phyloP scores from a whole-genome alignment of 2,888 invertebrate genomes.

The Horisme vitalbata region DNA sequence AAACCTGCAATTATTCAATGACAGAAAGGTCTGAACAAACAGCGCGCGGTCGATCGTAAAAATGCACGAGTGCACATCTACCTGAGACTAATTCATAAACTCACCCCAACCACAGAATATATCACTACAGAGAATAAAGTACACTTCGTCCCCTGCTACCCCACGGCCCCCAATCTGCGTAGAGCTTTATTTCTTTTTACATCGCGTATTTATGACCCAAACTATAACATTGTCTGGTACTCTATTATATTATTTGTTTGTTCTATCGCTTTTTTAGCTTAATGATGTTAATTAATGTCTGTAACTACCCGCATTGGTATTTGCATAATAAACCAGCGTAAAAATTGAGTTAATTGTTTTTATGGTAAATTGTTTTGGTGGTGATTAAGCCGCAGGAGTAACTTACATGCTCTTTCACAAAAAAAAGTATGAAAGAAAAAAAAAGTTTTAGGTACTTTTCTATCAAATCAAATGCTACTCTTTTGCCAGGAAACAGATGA shows the following conservation, averaged over 20 bases:
- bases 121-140: slow-evolving; percentile 14
- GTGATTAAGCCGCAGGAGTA: too few relatives aligned
- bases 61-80: slow-evolving; percentile 25
- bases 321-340: slow-evolving; percentile 5
- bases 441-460: too few relatives aligned
- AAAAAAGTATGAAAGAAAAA: too few relatives aligned
- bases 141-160: slow-evolving; percentile 11
- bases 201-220: too few relatives aligned
- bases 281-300: slow-evolving; percentile 7
- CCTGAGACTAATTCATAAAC: slow-evolving; percentile 32
- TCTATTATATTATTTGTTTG: slow-evolving; percentile 1
- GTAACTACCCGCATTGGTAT: slow-evolving; percentile 16
- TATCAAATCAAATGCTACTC: too few relatives aligned
- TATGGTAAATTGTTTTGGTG: too few relatives aligned
- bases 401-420: too few relatives aligned
- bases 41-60: slow-evolving; percentile 11
- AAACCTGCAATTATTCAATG: slow-evolving; percentile 20
- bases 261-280: not conserved
- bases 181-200: slow-evolving; percentile 8
- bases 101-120: slow-evolving; percentile 27
- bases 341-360: slow-evolving; percentile 1
- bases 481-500: too few relatives aligned
- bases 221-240: not conserved
- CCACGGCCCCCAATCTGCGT: slow-evolving; percentile 10
- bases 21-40: slow-evolving; percentile 9